A percentile compares a stretch with the other conserved stretches of the same genome.
These are phyloP conservation scores for Lycocerus yunnanus DNA, from an alignment of 2,888 invertebrate genomes.

Conservation along the genomic window DNA sequence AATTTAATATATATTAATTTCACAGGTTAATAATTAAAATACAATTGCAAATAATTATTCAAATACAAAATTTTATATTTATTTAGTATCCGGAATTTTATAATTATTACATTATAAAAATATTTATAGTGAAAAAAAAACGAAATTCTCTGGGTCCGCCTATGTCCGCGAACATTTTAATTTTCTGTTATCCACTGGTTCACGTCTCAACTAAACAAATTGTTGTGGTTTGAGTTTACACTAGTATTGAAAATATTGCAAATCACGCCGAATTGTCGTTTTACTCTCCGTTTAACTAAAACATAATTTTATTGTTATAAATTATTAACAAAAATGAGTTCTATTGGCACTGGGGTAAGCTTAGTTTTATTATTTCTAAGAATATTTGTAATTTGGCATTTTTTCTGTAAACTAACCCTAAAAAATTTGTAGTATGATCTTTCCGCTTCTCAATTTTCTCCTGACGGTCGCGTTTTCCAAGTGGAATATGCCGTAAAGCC, in stretches of 20 bases:
- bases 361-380: conserved; percentile 39
- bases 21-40: no score
- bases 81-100: no score
- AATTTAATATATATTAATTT: no score
- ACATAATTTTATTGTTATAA: not conserved
- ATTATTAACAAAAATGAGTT: conserved; percentile 73
- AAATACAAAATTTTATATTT: no score
- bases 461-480: conserved; percentile 98
- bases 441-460: conserved; percentile 99
- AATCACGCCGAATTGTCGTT: conserved; percentile 36
- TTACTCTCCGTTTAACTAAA: conserved; percentile 3
- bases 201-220: not conserved
- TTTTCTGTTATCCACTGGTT: not conserved
- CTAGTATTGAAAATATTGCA: conserved; percentile 33
- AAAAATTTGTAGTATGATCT: conserved; percentile 86
- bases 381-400: not conserved
- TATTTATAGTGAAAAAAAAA: no score
- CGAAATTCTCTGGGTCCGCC: not conserved
- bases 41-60: no score
- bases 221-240: not conserved
- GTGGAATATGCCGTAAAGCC: conserved; percentile 98
- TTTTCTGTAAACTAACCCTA: conserved; percentile 1
- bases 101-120: no score
- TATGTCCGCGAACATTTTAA: not conserved
- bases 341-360: conserved; percentile 94